Conservation (phyloP, 1,140 invertebrate genomes). For the Tigriopus japonicus region DNA sequence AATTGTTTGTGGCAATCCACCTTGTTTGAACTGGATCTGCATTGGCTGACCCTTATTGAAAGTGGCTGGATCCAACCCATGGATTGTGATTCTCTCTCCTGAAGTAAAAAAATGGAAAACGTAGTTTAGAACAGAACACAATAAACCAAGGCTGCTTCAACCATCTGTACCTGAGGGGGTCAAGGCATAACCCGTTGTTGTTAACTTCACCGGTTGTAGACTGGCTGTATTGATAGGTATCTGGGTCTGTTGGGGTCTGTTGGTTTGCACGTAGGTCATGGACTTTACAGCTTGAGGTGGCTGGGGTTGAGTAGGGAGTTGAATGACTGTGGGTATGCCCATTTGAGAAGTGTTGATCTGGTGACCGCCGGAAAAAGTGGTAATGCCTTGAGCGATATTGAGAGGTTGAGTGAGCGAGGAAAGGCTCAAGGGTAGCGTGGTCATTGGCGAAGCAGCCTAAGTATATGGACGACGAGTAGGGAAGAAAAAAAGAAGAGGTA, state of each 20-base stretch:
- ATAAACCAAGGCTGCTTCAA: not conserved
- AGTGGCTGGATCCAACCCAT: not conserved
- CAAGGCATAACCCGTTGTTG: not conserved
- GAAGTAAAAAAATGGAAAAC: not conserved
- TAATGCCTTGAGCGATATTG: not conserved
- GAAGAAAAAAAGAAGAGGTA: no score
- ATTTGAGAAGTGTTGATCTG: not conserved
- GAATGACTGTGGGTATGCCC: not conserved
- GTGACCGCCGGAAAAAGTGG: not conserved
- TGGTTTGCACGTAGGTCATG: conserved; percentile 3
- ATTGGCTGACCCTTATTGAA: not conserved
- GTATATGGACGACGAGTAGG: no score
- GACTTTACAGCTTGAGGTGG: not conserved
- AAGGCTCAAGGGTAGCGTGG: no score
- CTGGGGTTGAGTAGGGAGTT: conserved; percentile 4
- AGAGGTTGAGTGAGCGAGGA: no score
- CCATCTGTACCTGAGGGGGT: not conserved
- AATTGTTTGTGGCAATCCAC: not conserved
- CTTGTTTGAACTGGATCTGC: not conserved
- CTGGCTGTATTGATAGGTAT: not conserved
- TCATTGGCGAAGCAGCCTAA: no score
- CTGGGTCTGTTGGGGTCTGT: not conserved
- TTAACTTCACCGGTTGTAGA: conserved; percentile 1
- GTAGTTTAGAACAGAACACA: not conserved
- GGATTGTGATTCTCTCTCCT: conserved; percentile 3